Conservation (phyloP, 2,113 vertebrate species). For the Crypturellus undulatus region DNA sequence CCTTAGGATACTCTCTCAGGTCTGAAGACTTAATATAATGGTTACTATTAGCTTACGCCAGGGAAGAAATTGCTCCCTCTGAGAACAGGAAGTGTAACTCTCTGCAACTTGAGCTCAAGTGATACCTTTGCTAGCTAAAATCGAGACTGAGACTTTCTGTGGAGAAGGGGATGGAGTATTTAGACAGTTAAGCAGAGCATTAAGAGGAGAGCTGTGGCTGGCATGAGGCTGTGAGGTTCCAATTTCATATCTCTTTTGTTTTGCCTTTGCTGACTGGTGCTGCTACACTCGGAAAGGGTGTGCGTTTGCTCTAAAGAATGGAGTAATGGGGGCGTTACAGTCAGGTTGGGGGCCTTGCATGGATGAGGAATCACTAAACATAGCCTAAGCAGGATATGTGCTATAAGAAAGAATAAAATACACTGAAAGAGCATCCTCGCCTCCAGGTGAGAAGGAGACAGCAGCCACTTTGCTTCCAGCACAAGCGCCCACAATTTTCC, state of each 20-base stretch:
- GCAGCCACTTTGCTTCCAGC: not conserved
- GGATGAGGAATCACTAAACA: not conserved
- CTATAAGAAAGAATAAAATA: not conserved
- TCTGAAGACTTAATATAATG: not conserved
- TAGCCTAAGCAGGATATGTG: accelerated
- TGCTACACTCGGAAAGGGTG: not conserved
- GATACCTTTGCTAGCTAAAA: not conserved
- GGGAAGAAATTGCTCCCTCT: not conserved
- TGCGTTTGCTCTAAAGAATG: not conserved
- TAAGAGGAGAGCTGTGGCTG: not conserved
- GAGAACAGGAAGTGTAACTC: not conserved
- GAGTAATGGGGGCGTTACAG: not conserved
- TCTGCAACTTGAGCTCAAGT: not conserved
- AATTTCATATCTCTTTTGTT: not conserved
- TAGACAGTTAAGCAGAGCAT: not conserved
- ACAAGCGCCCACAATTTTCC: not conserved
- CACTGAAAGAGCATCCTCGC: not conserved
- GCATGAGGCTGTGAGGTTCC: not conserved
- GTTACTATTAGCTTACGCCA: not conserved
- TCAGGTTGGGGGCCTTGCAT: not conserved
- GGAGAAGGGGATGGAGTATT: not conserved
- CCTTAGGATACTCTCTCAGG: not conserved
- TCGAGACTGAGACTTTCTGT: not conserved
- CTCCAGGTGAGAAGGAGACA: not conserved
- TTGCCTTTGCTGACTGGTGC: not conserved